Evolutionary conservation across 2,888 invertebrate genomes (phyloP), one percentile per base, ranked within the genome.

Genomic region (Pimpla rufipes): DNA sequence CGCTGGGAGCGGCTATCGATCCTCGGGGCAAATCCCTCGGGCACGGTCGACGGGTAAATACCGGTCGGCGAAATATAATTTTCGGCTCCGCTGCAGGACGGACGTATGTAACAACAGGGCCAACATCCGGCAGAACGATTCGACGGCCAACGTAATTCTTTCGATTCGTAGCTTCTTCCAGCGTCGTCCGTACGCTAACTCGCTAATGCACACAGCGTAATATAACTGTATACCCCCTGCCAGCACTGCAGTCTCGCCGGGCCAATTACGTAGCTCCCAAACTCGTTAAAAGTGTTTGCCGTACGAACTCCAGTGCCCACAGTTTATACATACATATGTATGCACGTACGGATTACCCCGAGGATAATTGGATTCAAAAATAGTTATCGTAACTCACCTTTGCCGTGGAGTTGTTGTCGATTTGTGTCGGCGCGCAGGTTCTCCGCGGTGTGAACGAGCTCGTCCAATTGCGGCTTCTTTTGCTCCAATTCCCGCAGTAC

Each of bases 401-500:
- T 97, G 79, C 96, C 96, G 91, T 97, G 97, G 81, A 97, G 94
- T 91, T 97, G 97, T 90, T 97, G 97, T 2, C 97, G 94, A 93
- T 97, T 97, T 88, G 96, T 96, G 88, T 97, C 97, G 73, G 96
- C 96, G 92, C 97, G 96, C 85, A 97, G 95, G 92, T 96, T 96
- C 94, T 97, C 97, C 1, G 97, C 97, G 0, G 97, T 97, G 92
- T 97, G 96, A 85, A 97, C 96, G 90, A 97, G 94, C 93, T 97
- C 97, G 93, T 97, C 97, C 92, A 97, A 93, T 93, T 97, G 97
- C 5, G 97, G 97, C 90, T 97, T 97, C 94, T 97, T 97, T 94
- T 97, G 96, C 93, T 97, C 97, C 94, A 97, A 93, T 94, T 97
- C 97, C 23, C 96, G 96, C 84, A 97, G 94, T 86, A 97, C 97